Evolutionary conservation across 1,140 invertebrate species (phyloP).

Genomic region (Drosophila santomea): DNA sequence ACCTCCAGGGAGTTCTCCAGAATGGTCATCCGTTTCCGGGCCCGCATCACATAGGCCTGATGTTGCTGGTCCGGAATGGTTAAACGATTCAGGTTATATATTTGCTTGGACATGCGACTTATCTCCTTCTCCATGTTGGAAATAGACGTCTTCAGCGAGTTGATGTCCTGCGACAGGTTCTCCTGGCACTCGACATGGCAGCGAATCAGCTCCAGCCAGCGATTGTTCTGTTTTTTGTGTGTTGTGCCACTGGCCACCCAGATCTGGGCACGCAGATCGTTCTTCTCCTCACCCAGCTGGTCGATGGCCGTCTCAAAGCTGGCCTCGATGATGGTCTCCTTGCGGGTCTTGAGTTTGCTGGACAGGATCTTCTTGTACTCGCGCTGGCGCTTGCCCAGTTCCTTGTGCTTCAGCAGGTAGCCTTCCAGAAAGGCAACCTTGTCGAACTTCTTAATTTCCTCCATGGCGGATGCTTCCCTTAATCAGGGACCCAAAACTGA

Average conservation of each 20-base stretch:
- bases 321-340: constrained; percentile 74
- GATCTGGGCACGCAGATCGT: constrained; percentile 75
- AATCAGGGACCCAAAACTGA: background rate
- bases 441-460: constrained; percentile 44
- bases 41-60: constrained; percentile 49
- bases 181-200: constrained; percentile 78
- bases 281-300: constrained; percentile 68
- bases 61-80: constrained; percentile 72
- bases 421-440: constrained; percentile 66
- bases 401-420: constrained; percentile 71
- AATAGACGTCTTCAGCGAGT: constrained; percentile 62
- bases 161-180: constrained; percentile 59
- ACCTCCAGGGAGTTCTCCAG: constrained; percentile 73
- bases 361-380: constrained; percentile 79
- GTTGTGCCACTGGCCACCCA: constrained; percentile 75
- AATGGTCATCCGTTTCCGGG: constrained; percentile 62
- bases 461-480: constrained; percentile 27
- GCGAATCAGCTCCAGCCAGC: constrained; percentile 50
- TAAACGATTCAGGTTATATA: constrained; percentile 62
- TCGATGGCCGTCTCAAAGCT: constrained; percentile 79
- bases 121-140: constrained; percentile 70
- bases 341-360: constrained; percentile 66
- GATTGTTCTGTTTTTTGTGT: constrained; percentile 50
- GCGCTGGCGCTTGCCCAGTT: constrained; percentile 72
- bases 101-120: constrained; percentile 65